Percentiles rank a stretch among this genome's conserved stretches.
Conservation (phyloP, 2,888 invertebrate genomes). For the Dasypogon diadema region DNA sequence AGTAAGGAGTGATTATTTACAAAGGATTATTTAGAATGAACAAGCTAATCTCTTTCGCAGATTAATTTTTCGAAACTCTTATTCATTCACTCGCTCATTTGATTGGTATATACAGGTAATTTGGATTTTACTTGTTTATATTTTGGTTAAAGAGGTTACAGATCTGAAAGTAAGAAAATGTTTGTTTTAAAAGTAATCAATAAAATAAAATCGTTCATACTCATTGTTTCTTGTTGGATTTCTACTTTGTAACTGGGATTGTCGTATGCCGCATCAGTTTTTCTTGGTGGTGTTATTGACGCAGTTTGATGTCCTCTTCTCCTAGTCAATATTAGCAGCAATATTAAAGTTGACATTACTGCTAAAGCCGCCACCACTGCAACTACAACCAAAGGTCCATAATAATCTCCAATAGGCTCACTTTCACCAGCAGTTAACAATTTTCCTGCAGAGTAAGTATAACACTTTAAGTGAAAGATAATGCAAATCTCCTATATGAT, state of each 20-base stretch:
- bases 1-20: not conserved
- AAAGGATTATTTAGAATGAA: not conserved
- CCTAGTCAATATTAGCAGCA: constrained; percentile 83
- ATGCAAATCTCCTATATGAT: no score
- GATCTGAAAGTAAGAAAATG: not conserved
- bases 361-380: constrained; percentile 89
- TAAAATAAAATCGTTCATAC: constrained; percentile 69
- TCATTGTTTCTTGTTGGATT: constrained; percentile 92
- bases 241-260: constrained; percentile 95
- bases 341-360: constrained; percentile 82
- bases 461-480: no score
- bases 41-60: not conserved
- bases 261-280: constrained; percentile 90
- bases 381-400: constrained; percentile 88
- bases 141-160: not conserved
- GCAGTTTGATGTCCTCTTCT: constrained; percentile 78
- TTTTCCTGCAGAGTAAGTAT: constrained; percentile 72
- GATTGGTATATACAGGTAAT: not conserved
- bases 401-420: constrained; percentile 78
- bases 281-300: constrained; percentile 83
- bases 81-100: no score
- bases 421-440: constrained; percentile 68
- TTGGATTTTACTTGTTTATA: no score
- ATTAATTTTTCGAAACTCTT: not conserved
- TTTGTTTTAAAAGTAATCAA: not conserved